Conservation (phyloP, 2,113 vertebrate species). For the Nesogale talazaci region DNA sequence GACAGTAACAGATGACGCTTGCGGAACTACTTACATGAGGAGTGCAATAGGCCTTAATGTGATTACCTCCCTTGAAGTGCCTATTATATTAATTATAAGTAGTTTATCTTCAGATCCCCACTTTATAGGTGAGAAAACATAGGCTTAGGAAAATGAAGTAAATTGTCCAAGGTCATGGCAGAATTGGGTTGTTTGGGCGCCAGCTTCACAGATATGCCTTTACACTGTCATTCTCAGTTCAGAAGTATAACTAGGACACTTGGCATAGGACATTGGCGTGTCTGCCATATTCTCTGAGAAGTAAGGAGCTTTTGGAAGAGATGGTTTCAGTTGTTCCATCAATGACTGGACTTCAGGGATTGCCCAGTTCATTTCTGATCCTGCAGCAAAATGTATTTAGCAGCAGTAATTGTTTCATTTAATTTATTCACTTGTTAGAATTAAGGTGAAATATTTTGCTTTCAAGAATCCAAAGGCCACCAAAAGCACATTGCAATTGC, state of each 20-base stretch:
- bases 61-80: neutral
- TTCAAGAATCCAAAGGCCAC: neutral
- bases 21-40: neutral
- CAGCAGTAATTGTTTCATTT: neutral
- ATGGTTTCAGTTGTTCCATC: neutral
- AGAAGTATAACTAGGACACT: neutral
- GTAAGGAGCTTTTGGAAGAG: neutral
- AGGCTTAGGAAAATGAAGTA: slow-evolving; percentile 16
- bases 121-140: neutral
- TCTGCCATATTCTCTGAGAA: neutral
- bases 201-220: neutral
- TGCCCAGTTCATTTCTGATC: neutral
- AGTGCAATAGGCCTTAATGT: neutral
- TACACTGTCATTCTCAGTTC: neutral
- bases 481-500: neutral
- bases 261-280: neutral
- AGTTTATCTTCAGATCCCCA: neutral
- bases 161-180: neutral
- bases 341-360: neutral
- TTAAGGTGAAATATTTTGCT: slow-evolving; percentile 22
- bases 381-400: neutral
- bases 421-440: neutral
- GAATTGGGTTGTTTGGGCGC: too few species aligned
- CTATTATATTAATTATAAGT: neutral
- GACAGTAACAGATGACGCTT: neutral